Conservation (phyloP, 1,140 invertebrate genomes). For the Pseudoatta argentina region DNA sequence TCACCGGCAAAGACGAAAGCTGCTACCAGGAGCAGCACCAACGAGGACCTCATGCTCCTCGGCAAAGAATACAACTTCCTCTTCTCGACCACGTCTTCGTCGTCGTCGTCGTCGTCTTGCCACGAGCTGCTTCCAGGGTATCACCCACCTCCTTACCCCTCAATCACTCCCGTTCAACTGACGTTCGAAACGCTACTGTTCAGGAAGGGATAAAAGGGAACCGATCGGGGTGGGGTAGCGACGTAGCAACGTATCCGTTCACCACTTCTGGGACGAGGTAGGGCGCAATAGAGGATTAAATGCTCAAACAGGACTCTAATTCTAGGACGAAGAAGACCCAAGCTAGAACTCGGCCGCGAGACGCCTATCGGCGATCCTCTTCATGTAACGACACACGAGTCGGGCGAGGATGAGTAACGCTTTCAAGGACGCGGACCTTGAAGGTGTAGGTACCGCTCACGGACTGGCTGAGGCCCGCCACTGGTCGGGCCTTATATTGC, state of each 20-base stretch:
- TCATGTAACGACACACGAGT: constrained; percentile 15
- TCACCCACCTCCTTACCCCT: constrained; percentile 29
- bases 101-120: constrained; percentile 15
- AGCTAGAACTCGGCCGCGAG: constrained; percentile 38
- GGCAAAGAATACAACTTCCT: constrained; percentile 27
- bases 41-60: constrained; percentile 80
- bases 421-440: constrained; percentile 81
- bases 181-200: constrained; percentile 29
- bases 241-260: background rate
- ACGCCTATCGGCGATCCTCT: constrained; percentile 16
- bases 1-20: constrained; percentile 79
- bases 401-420: background rate
- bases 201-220: constrained; percentile 21
- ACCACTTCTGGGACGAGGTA: background rate
- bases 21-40: constrained; percentile 79
- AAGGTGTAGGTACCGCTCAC: constrained; percentile 84
- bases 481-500: constrained; percentile 85
- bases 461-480: constrained; percentile 84
- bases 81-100: constrained; percentile 32
- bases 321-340: background rate
- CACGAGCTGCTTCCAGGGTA: constrained; percentile 19
- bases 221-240: background rate
- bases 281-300: background rate
- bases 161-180: constrained; percentile 51
- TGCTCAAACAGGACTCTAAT: background rate